These are phyloP conservation scores for Botia almorhae DNA, from an alignment of 2,797 vertebrate genomes.

Conservation along the genomic window DNA sequence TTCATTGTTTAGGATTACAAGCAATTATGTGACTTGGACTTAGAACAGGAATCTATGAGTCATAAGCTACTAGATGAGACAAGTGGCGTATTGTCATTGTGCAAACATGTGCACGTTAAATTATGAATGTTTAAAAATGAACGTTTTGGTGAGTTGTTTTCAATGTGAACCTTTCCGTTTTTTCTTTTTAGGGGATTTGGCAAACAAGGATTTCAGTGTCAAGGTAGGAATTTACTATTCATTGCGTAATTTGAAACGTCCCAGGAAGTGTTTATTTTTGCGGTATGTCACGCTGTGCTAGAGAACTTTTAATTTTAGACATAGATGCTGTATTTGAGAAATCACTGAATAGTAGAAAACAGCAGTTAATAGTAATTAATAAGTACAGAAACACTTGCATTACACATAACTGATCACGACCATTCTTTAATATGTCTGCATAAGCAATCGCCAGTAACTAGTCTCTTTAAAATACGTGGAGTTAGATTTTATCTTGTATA, in stretches of 20 bases:
- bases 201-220: slow-evolving; percentile 98
- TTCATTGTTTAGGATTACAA: not conserved
- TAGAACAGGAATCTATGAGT: not conserved
- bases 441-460: not conserved
- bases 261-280: not conserved
- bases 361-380: not conserved
- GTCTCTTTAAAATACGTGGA: not conserved
- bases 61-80: not conserved
- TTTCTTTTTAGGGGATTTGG: slow-evolving; percentile 89
- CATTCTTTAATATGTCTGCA: not conserved
- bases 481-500: not conserved
- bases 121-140: not conserved
- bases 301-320: not conserved
- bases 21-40: not conserved
- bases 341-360: not conserved
- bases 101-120: not conserved
- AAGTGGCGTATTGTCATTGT: not conserved
- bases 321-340: not conserved
- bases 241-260: slow-evolving; percentile 1
- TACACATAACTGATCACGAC: not conserved
- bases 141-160: slow-evolving; percentile 38
- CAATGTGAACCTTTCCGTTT: slow-evolving; percentile 41
- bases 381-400: not conserved
- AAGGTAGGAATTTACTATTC: slow-evolving; percentile 82
- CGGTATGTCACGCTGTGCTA: not conserved